phyloP scores from a whole-genome alignment of 2,797 vertebrate genomes.

The Crenichthys baileyi region DNA sequence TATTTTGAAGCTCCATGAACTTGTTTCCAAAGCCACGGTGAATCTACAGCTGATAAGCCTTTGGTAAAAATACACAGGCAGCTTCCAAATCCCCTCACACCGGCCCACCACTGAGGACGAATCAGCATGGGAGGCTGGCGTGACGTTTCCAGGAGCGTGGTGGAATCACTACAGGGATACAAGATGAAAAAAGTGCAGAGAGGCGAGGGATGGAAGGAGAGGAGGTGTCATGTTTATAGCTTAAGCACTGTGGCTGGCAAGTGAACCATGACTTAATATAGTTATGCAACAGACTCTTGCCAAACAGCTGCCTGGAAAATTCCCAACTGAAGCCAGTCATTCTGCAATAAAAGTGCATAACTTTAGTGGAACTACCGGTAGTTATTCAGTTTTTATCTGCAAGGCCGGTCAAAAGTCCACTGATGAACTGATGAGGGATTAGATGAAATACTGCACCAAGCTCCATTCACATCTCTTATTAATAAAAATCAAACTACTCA shows the following conservation, averaged over 20 bases:
- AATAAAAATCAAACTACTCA: not conserved
- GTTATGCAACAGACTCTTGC: slow-evolving; percentile 71
- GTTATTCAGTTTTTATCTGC: slow-evolving; percentile 22
- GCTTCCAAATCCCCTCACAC: slow-evolving; percentile 57
- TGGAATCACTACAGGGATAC: slow-evolving; percentile 51
- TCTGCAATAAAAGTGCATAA: slow-evolving; percentile 16
- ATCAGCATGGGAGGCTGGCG: slow-evolving; percentile 33
- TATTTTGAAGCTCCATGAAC: slow-evolving; percentile 10
- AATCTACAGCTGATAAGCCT: slow-evolving; percentile 39
- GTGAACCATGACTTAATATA: slow-evolving; percentile 76
- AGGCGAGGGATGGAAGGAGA: slow-evolving; percentile 31
- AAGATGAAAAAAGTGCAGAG: slow-evolving; percentile 35
- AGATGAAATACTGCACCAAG: slow-evolving; percentile 1
- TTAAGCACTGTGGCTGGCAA: slow-evolving; percentile 42
- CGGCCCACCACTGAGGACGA: slow-evolving; percentile 29
- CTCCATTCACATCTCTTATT: slow-evolving; percentile 3
- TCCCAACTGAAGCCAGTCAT: slow-evolving; percentile 29
- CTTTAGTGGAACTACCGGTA: not conserved
- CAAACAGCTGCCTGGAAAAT: slow-evolving; percentile 68
- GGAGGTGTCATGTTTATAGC: slow-evolving; percentile 75
- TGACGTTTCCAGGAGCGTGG: slow-evolving; percentile 40
- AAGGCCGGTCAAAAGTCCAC: slow-evolving; percentile 11
- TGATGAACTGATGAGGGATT: slow-evolving; percentile 23
- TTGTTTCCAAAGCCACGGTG: slow-evolving; percentile 19
- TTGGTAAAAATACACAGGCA: slow-evolving; percentile 55